phyloP scores from a whole-genome alignment of 2,797 vertebrate species.

The Enteromius fasciolatus region DNA sequence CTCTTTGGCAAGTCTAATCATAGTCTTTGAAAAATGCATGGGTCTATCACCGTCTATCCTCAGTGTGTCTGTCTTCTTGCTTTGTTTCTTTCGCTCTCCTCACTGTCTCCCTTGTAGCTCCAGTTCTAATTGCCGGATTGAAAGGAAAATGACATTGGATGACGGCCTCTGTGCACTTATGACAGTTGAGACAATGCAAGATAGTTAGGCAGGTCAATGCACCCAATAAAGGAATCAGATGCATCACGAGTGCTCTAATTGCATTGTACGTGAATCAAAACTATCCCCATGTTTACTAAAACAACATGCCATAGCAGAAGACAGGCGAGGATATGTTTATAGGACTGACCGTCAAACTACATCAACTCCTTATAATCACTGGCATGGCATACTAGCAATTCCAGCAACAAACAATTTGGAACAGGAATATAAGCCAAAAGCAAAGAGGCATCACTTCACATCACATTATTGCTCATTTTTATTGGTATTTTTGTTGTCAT shows the following conservation, averaged over 20 bases:
- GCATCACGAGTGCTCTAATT: constrained; percentile 35
- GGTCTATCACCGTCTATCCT: constrained; percentile 26
- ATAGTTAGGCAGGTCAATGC: constrained; percentile 28
- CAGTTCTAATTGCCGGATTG: constrained; percentile 49
- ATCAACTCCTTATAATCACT: background rate
- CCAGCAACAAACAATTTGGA: background rate
- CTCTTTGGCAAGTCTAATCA: constrained; percentile 53
- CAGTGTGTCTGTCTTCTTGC: background rate
- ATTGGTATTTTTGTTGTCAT: background rate
- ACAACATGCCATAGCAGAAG: constrained; percentile 24
- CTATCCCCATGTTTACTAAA: constrained; percentile 47
- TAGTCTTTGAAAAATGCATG: constrained; percentile 51
- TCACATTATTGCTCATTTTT: background rate
- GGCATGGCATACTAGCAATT: background rate
- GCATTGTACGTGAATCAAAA: constrained; percentile 49
- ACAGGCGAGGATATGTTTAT: constrained; percentile 23
- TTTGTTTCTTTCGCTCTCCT: constrained; percentile 24
- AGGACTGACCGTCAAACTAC: constrained; percentile 29
- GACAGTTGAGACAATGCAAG: constrained; percentile 28
- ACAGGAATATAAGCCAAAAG: background rate
- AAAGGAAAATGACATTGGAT: constrained; percentile 44
- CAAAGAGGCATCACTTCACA: background rate
- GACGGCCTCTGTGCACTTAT: constrained; percentile 21
- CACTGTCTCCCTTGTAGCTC: constrained; percentile 4
- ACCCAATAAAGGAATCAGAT: constrained; percentile 36